A percentile compares a stretch with the other conserved stretches of the same genome.
phyloP scores from a whole-genome alignment of 1,140 invertebrate genomes.

The Hypsibius dujardini region DNA sequence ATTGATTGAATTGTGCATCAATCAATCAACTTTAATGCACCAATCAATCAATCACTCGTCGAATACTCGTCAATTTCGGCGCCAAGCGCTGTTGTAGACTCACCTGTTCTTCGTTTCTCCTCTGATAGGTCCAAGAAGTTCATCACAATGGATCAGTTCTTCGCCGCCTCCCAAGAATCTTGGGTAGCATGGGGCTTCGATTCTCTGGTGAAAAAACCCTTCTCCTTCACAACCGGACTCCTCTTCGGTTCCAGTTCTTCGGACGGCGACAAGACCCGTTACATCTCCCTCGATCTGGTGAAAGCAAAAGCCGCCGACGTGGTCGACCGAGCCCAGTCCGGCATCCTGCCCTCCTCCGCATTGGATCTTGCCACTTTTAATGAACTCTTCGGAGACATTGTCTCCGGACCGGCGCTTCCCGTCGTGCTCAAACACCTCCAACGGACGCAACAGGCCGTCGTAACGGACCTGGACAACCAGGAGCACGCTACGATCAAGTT shows the following conservation, averaged over 20 bases:
- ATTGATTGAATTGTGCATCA: too few species aligned
- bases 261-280: not conserved
- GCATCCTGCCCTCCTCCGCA: constrained; percentile 1
- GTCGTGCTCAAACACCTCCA: constrained; percentile 14
- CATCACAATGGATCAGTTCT: constrained; percentile 12
- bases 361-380: not conserved
- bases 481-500: constrained; percentile 16
- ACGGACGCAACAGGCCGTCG: not conserved
- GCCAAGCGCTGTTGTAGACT: too few species aligned
- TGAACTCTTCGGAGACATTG: not conserved
- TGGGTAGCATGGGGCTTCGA: constrained; percentile 23
- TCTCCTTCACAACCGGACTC: constrained; percentile 16
- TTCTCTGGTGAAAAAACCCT: constrained; percentile 23
- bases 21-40: too few species aligned
- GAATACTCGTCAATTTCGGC: too few species aligned
- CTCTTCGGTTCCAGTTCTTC: not conserved
- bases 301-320: constrained; percentile 8
- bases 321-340: not conserved
- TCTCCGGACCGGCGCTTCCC: not conserved
- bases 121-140: constrained; percentile 21
- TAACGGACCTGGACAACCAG: not conserved
- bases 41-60: too few species aligned
- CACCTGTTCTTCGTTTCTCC: too few species aligned
- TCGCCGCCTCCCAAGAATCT: constrained; percentile 7
- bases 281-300: not conserved